Percentiles rank a stretch among this genome's conserved stretches.
Evolutionary conservation across 2,113 vertebrate species (phyloP).

Genomic region (Ciconia stormi): DNA sequence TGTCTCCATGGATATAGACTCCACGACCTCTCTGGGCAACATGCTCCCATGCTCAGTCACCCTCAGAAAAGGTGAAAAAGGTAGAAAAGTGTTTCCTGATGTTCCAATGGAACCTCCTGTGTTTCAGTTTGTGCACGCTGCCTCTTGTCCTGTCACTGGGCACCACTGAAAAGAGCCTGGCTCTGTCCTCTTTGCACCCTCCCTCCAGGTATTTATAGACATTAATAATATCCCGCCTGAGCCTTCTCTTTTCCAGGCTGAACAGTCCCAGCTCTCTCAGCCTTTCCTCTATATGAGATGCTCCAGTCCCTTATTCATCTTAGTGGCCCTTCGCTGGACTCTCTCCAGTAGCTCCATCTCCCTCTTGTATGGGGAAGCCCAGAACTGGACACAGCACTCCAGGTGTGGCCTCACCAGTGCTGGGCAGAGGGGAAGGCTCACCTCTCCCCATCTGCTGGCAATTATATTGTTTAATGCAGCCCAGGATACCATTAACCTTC

Average conservation of each 20-base stretch:
- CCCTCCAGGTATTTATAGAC: not conserved
- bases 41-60: not conserved
- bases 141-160: not conserved
- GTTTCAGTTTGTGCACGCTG: not conserved
- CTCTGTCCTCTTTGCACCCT: not conserved
- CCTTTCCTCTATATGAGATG: not conserved
- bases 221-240: not conserved
- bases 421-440: not conserved
- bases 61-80: not conserved
- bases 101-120: not conserved
- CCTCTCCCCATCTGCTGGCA: not conserved
- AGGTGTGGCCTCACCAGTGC: not conserved
- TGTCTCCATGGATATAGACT: not conserved
- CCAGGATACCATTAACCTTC: not conserved
- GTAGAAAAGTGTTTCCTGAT: not conserved
- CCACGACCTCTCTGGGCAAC: not conserved
- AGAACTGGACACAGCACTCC: not conserved
- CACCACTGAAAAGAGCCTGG: fast-evolving
- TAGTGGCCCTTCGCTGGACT: not conserved
- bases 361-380: fast-evolving
- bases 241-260: not conserved
- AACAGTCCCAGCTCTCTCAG: not conserved
- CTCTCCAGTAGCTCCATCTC: not conserved
- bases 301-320: not conserved
- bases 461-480: not conserved